phyloP scores from a whole-genome alignment of 2,888 invertebrate species.

The Phorcus lineatus region DNA sequence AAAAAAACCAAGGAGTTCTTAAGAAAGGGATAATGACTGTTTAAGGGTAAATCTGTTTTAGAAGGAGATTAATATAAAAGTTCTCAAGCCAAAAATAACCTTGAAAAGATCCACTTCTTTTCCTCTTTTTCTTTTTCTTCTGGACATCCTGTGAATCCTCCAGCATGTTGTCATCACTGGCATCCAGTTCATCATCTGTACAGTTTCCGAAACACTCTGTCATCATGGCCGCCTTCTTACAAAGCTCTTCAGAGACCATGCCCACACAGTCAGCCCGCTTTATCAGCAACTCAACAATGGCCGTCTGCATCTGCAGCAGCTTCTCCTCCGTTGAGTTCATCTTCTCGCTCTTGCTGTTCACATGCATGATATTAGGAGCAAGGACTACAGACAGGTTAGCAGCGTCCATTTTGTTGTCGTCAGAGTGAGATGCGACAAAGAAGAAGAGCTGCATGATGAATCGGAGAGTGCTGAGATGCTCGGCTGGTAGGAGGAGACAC shows the following conservation, averaged over 20 bases:
- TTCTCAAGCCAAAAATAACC: constrained; percentile 76
- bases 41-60: no score
- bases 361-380: constrained; percentile 90
- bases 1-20: no score
- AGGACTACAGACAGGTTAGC: constrained; percentile 90
- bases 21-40: no score
- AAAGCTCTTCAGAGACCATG: constrained; percentile 81
- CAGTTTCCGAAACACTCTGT: constrained; percentile 53
- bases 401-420: constrained; percentile 88
- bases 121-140: constrained; percentile 83
- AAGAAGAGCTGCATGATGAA: constrained; percentile 86
- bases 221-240: constrained; percentile 74
- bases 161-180: constrained; percentile 64
- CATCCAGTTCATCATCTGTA: constrained; percentile 68
- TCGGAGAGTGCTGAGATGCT: constrained; percentile 86
- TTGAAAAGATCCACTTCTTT: constrained; percentile 90
- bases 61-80: no score
- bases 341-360: constrained; percentile 77
- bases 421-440: constrained; percentile 82
- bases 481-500: constrained; percentile 84
- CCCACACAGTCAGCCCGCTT: constrained; percentile 87
- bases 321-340: constrained; percentile 69
- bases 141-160: constrained; percentile 69
- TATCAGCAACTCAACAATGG: constrained; percentile 82
- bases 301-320: constrained; percentile 70